phyloP scores from a whole-genome alignment of 2,113 vertebrate species.

The Otolemur garnettii region DNA sequence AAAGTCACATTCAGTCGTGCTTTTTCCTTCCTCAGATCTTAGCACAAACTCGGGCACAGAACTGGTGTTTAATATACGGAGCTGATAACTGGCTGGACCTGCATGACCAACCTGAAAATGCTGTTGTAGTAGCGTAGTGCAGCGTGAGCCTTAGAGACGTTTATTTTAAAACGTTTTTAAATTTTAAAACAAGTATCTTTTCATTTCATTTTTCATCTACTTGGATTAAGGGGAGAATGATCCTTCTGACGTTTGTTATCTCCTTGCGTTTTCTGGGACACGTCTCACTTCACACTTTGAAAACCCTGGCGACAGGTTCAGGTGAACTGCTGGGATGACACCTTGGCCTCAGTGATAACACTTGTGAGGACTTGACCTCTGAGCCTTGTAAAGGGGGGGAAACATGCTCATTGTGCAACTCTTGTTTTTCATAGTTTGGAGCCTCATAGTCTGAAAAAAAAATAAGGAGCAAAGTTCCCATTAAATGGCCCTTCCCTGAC shows the following conservation, averaged over 20 bases:
- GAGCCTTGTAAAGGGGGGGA: too few species aligned
- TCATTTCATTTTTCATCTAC: not conserved
- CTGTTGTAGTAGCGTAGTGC: not conserved
- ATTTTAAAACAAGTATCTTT: not conserved
- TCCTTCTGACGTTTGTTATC: not conserved
- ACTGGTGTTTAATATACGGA: not conserved
- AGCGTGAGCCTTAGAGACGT: too few species aligned
- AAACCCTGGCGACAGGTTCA: not conserved
- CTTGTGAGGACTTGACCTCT: rapidly evolving
- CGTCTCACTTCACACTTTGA: too few species aligned
- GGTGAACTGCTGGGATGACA: too few species aligned
- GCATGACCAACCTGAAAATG: not conserved
- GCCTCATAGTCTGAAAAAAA: not conserved
- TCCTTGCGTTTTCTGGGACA: not conserved
- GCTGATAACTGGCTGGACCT: not conserved
- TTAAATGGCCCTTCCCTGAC: too few species aligned
- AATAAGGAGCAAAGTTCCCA: too few species aligned
- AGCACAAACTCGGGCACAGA: not conserved
- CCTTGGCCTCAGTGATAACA: rapidly evolving
- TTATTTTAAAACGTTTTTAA: not conserved
- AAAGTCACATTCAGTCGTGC: not conserved
- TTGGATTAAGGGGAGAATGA: not conserved
- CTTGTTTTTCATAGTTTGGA: too few species aligned
- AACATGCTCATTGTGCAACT: rapidly evolving
- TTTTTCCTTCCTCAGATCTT: not conserved